These are phyloP conservation scores for Oryzias curvinotus DNA, from an alignment of 2,113 vertebrate genomes.

Conservation along the genomic window DNA sequence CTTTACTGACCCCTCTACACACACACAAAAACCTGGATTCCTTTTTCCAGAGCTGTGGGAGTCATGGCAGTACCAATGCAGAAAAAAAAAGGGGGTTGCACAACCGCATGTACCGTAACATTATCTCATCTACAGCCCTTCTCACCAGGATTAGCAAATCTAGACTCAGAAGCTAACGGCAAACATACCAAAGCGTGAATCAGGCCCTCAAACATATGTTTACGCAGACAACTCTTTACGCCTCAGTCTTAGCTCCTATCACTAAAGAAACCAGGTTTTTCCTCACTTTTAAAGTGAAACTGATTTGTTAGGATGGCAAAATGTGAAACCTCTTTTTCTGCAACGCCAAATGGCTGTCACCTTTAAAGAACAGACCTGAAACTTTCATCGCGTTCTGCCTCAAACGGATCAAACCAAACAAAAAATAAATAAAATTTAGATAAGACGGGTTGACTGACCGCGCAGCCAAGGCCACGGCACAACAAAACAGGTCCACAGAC, in stretches of 20 bases:
- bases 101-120: slow-evolving; percentile 1
- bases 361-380: not conserved
- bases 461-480: slow-evolving; percentile 54
- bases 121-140: slow-evolving; percentile 19
- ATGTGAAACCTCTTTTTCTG: not conserved
- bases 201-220: slow-evolving; percentile 17
- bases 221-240: not conserved
- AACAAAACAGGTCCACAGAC: slow-evolving; percentile 47
- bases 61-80: slow-evolving; percentile 27
- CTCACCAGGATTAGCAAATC: slow-evolving; percentile 31
- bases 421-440: slow-evolving; percentile 31
- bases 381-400: not conserved
- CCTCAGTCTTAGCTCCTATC: not conserved
- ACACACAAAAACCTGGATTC: slow-evolving; percentile 36
- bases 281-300: not conserved
- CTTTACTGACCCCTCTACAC: slow-evolving; percentile 58
- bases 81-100: not conserved
- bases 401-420: not conserved
- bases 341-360: not conserved
- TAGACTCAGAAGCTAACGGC: slow-evolving; percentile 42
- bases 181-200: slow-evolving; percentile 38
- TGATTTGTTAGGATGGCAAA: too few species aligned
- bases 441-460: slow-evolving; percentile 66
- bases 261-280: not conserved
- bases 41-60: slow-evolving; percentile 17